phyloP scores from a whole-genome alignment of 2,113 vertebrate genomes.

The Psophia crepitans region DNA sequence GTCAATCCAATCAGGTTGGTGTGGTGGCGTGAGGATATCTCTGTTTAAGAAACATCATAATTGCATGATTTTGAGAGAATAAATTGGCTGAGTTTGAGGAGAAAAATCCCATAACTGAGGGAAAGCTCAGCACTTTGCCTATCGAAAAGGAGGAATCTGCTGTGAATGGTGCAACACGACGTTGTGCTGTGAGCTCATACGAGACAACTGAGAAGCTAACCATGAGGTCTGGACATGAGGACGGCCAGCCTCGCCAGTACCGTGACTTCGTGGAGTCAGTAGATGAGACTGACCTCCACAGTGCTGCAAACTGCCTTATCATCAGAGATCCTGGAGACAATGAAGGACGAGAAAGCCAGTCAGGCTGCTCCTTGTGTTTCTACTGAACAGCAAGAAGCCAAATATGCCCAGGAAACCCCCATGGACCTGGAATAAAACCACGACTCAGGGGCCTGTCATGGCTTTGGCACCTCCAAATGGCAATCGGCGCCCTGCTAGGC shows the following conservation, averaged over 20 bases:
- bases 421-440: background rate
- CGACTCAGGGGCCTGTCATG: background rate
- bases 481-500: background rate
- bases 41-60: background rate
- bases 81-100: background rate
- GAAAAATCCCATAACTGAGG: background rate
- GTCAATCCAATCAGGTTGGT: background rate
- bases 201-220: background rate
- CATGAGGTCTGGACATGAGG: background rate
- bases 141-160: background rate
- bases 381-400: background rate
- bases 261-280: no score
- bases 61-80: background rate
- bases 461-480: background rate
- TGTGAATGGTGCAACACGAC: background rate
- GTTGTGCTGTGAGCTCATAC: background rate
- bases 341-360: rapidly evolving
- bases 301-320: background rate
- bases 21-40: background rate
- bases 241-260: background rate
- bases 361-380: background rate
- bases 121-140: background rate
- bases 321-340: background rate
- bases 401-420: rapidly evolving
- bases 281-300: background rate